phyloP scores from a whole-genome alignment of 2,888 invertebrate genomes.

The Bembecia ichneumoniformis region DNA sequence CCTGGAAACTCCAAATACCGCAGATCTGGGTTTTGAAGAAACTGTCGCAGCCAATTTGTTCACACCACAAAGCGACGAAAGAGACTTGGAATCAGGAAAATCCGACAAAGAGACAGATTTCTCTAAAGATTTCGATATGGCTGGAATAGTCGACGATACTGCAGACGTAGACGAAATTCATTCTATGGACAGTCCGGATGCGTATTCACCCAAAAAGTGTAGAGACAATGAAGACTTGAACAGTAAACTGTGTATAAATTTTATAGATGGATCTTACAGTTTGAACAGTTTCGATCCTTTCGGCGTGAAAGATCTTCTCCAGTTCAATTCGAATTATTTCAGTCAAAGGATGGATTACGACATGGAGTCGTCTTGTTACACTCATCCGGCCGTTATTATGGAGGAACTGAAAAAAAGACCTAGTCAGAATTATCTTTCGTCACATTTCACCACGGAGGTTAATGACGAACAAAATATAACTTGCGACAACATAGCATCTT shows the following conservation, averaged over 20 bases:
- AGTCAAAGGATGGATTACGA: conserved; percentile 36
- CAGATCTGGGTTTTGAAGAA: conserved; percentile 52
- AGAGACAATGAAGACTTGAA: conserved; percentile 17
- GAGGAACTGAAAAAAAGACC: conserved; percentile 58
- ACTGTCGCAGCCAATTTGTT: conserved; percentile 41
- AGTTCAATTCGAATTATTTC: conserved; percentile 37
- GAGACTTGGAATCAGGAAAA: conserved; percentile 31
- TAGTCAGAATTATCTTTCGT: conserved; percentile 48
- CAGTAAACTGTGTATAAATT: conserved; percentile 42
- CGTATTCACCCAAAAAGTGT: conserved; percentile 29
- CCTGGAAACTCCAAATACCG: conserved; percentile 64
- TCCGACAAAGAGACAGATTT: conserved; percentile 40
- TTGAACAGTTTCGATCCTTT: conserved; percentile 61
- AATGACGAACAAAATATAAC: conserved; percentile 35
- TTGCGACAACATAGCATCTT: conserved; percentile 56
- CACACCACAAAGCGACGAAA: conserved; percentile 42
- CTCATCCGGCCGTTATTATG: conserved; percentile 51
- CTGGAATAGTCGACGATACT: conserved; percentile 44
- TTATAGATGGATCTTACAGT: conserved; percentile 62
- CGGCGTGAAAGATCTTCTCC: conserved; percentile 40
- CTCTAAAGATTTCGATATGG: conserved; percentile 54
- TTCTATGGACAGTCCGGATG: conserved; percentile 26
- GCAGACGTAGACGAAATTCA: conserved; percentile 27
- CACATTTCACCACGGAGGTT: conserved; percentile 29
- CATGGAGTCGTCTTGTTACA: conserved; percentile 38